Evolutionary conservation across 2,113 vertebrate genomes (phyloP), one percentile per base, ranked within the genome.

Genomic region (Hoplias malabaricus): DNA sequence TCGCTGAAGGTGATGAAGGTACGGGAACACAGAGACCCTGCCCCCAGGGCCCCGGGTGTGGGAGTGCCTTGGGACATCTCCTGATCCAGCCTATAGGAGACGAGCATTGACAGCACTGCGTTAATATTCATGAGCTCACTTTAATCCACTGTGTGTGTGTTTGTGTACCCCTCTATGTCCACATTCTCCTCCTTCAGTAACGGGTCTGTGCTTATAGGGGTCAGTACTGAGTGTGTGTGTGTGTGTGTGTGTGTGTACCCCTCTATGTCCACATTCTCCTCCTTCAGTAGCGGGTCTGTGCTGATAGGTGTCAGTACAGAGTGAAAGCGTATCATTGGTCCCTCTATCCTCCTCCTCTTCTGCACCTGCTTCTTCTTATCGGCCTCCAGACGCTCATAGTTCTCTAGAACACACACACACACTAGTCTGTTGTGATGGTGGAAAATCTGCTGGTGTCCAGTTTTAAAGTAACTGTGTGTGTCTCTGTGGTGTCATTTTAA

Each of bases 321-420:
- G 68, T 97, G 96, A 82, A 95, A 98, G 0, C 96, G 95, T 82
- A 99, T 94, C 0, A 93, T 93, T 0, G 97, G 96, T 5, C 97
- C 97, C 4, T 96, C 92, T 1, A 96, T 96, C 7, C 93, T 92
- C 0, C 94, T 85, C 81, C 97, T 98, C 92, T 99, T 98, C 75
- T 96, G 94, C 2, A 98, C 97, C 69, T 98, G 97, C 87, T 98
- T 97, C 93, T 98, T 99, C 86, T 97, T 99, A 84, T 99, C 96
- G 0, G 97, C 97, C 69, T 98, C 97, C 4, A 99, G 87, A 0
- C 97, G 93, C 83, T 99, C 97, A 0, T 99, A 99, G 27, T 96
- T 99, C 87, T 99, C 97, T 98, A 88, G 6, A n/a, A 78, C 16
- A 73, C 77, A 71, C 4, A 33, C 2, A 82, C 46, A 71, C 42